A percentile compares a stretch with the other conserved stretches of the same genome.
phyloP scores from a whole-genome alignment of 2,888 invertebrate species.

The Nomada flava region DNA sequence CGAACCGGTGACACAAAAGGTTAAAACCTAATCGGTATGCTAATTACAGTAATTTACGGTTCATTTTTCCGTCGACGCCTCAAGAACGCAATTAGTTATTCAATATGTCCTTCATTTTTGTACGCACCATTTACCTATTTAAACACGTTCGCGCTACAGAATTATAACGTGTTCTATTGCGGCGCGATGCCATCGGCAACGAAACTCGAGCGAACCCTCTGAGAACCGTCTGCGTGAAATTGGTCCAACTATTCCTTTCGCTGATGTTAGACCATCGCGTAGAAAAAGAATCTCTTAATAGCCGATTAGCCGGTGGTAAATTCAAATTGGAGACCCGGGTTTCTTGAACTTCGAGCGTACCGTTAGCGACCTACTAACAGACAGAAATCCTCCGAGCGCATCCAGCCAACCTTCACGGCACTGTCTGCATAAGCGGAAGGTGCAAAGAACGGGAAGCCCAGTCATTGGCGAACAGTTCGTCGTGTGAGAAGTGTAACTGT shows the following conservation, averaged over 20 bases:
- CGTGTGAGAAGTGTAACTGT: conserved; percentile 66
- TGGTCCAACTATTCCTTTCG: neutral
- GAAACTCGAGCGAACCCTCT: neutral
- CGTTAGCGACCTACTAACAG: conserved; percentile 84
- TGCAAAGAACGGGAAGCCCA: conserved; percentile 64
- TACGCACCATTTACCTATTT: neutral
- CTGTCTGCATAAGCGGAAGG: conserved; percentile 44
- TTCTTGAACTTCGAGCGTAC: conserved; percentile 81
- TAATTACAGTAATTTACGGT: neutral
- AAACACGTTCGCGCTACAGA: neutral
- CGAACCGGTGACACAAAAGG: too few relatives aligned
- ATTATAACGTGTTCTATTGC: too few relatives aligned
- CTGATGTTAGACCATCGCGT: neutral
- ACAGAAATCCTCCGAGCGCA: conserved; percentile 76
- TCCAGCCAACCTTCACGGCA: conserved; percentile 70
- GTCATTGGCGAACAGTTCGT: conserved; percentile 71
- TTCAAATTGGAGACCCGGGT: conserved; percentile 75
- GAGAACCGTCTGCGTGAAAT: conserved; percentile 1
- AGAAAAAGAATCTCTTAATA: conserved; percentile 1
- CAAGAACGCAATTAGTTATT: neutral
- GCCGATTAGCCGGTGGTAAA: conserved; percentile 63
- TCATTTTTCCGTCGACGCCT: neutral
- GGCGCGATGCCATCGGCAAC: too few relatives aligned
- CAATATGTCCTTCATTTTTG: neutral
- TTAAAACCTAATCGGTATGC: too few relatives aligned